These are phyloP conservation scores for Cephus sareptanus DNA, from an alignment of 2,888 invertebrate species.

Conservation along the genomic window DNA sequence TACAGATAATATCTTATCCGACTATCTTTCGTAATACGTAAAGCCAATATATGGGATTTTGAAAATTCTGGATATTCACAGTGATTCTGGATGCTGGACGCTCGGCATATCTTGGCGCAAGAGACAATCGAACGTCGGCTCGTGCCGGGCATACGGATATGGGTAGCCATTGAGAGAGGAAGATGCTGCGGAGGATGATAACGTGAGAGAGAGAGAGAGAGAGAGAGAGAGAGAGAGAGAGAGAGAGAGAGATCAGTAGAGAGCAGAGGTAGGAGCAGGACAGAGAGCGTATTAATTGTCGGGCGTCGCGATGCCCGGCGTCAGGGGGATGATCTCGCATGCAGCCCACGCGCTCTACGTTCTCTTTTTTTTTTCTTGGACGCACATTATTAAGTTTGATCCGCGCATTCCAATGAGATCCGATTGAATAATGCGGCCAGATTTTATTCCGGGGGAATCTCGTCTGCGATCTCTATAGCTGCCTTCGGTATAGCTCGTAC, in stretches of 20 bases:
- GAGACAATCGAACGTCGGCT: conserved; percentile 41
- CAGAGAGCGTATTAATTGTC: conserved; percentile 48
- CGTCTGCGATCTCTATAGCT: conserved; percentile 49
- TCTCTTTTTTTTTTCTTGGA: conserved; percentile 7
- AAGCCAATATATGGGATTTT: not conserved
- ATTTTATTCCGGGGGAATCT: conserved; percentile 59
- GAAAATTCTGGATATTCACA: not conserved
- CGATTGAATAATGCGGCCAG: conserved; percentile 61
- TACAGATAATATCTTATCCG: not conserved
- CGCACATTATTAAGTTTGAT: conserved; percentile 62
- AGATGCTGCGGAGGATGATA: conserved; percentile 31
- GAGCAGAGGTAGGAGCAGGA: conserved; percentile 1
- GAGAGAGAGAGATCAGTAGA: not conserved
- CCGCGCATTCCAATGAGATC: conserved; percentile 58
- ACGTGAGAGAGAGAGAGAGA: conserved; percentile 1
- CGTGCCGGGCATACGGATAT: conserved; percentile 45
- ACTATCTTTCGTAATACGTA: not conserved
- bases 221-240: not conserved
- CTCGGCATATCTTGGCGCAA: not conserved
- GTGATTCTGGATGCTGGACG: not conserved
- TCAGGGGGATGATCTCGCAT: conserved; percentile 43
- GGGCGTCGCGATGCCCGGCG: conserved; percentile 50
- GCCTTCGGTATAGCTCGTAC: conserved; percentile 7
- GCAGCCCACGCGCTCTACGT: conserved; percentile 42
- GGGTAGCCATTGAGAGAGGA: not conserved